phyloP scores from a whole-genome alignment of 2,888 invertebrate genomes.

The Hermaeophaga mercurialis region DNA sequence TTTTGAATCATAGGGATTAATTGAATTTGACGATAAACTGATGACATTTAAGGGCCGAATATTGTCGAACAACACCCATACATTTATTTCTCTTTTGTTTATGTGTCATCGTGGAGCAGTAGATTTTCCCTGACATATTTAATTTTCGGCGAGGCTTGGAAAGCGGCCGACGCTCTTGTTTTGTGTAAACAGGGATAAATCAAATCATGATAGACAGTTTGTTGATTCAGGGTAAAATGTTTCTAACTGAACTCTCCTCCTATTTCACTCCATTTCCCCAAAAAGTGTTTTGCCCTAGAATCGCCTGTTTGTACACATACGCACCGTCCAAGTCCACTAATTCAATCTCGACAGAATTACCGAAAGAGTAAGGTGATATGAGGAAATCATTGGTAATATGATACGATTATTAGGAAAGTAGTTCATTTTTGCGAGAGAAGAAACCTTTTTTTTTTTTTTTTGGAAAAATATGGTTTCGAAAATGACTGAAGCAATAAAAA shows the following conservation, averaged over 20 bases:
- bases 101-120: constrained; percentile 26
- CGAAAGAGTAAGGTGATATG: no score
- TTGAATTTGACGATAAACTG: no score
- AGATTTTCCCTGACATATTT: constrained; percentile 36
- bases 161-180: constrained; percentile 25
- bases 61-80: constrained; percentile 3
- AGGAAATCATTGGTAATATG: no score
- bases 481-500: no score
- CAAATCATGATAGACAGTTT: constrained; percentile 39
- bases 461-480: no score
- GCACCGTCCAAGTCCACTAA: no score
- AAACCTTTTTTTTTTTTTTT: no score
- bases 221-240: constrained; percentile 35
- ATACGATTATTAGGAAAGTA: no score
- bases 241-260: constrained; percentile 22
- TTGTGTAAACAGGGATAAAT: constrained; percentile 39
- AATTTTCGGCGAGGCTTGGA: constrained; percentile 34
- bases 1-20: no score
- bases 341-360: no score
- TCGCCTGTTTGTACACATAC: constrained; percentile 1
- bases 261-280: constrained; percentile 11
- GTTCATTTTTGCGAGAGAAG: no score
- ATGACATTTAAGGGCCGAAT: no score
- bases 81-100: constrained; percentile 23
- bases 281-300: constrained; percentile 11